Evolutionary conservation across 2,888 invertebrate genomes (phyloP), one percentile per base, ranked within the genome.

Genomic region (Serrognathus titanus): DNA sequence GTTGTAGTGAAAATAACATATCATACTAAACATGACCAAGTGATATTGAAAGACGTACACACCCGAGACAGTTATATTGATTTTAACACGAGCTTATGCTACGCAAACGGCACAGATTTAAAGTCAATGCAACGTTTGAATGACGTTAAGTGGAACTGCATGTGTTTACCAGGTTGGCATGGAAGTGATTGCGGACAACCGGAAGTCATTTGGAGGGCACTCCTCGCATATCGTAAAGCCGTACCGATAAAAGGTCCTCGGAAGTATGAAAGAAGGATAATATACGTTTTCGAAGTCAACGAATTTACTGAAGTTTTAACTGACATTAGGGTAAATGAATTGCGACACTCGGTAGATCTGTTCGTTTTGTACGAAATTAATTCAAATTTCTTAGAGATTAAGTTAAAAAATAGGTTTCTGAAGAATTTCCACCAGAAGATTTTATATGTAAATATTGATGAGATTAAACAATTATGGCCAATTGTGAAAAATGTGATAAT

Each of bases 101-200:
- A 71, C 60, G 71, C 68, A 49, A 71, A 71, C 58, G 79, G 79
- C 1, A 79, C 78, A 2, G 78, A 79, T 65, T 63, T 75, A 10
- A 70, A 71, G 51, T 68, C 71, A 5, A 78, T 78, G 77, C 68
- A 69, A 55, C 64, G 71, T 11, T 66, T 70, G 4, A 67, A 72
- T 51, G 71, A 74, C 57, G 57, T 68, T 3, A 72, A 75, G 55
- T 76, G 78, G 77, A 76, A 77, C 65, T 86, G 86, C 63, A 73
- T 78, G 11, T 86, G 86, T 67, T 74, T 78, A 51, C 78, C 76
- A n/a, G 83, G 83, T 35, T 86, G 85, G 84, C 86, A 86, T 69
- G 85, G 86, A 1, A 75, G 77, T 7, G 85, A 86, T 64, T 86
- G 86, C 67, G 84, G 85, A 1, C 84, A 85, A 65, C 85, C 86